Percentiles rank a stretch among this genome's conserved stretches.
These are phyloP conservation scores for Drosophila repleta DNA, from an alignment of 1,140 invertebrate species.

Conservation along the genomic window DNA sequence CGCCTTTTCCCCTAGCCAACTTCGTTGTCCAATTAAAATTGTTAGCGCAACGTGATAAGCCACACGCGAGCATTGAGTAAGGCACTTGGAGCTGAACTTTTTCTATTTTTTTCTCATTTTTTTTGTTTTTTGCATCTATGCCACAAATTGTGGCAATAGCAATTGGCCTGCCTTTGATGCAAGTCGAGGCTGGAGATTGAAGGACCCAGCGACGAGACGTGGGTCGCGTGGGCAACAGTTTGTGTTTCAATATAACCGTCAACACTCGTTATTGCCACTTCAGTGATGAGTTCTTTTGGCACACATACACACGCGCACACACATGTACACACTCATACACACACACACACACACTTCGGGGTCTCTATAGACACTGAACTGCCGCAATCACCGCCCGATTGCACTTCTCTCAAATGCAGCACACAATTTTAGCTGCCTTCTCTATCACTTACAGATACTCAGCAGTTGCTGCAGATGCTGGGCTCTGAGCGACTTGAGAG, in stretches of 20 bases:
- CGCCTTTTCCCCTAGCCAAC: background rate
- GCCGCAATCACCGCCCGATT: conserved; percentile 39
- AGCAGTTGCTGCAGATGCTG: background rate
- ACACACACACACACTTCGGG: background rate
- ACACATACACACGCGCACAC: conserved; percentile 8
- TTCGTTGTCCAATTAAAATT: conserved; percentile 44
- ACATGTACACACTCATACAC: conserved; percentile 10
- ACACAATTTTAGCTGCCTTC: conserved; percentile 49
- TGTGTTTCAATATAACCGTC: conserved; percentile 59
- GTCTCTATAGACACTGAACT: conserved; percentile 8
- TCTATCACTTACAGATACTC: conserved; percentile 12
- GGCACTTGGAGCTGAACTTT: conserved; percentile 19
- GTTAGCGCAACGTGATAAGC: conserved; percentile 29
- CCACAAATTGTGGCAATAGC: conserved; percentile 26
- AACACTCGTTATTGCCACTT: conserved; percentile 74
- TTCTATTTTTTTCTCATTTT: background rate
- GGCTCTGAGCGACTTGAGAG: background rate
- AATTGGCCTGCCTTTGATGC: conserved; percentile 48
- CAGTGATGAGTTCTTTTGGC: conserved; percentile 49
- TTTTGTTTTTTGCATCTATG: conserved; percentile 3
- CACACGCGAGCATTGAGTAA: conserved; percentile 34
- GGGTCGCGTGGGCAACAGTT: conserved; percentile 6
- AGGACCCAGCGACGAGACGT: too few relatives aligned
- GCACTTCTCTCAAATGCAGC: conserved; percentile 67
- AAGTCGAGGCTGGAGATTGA: background rate